Percentiles rank a stretch among this genome's conserved stretches.
phyloP scores from a whole-genome alignment of 2,888 invertebrate species.

The Parthenolecanium corni region DNA sequence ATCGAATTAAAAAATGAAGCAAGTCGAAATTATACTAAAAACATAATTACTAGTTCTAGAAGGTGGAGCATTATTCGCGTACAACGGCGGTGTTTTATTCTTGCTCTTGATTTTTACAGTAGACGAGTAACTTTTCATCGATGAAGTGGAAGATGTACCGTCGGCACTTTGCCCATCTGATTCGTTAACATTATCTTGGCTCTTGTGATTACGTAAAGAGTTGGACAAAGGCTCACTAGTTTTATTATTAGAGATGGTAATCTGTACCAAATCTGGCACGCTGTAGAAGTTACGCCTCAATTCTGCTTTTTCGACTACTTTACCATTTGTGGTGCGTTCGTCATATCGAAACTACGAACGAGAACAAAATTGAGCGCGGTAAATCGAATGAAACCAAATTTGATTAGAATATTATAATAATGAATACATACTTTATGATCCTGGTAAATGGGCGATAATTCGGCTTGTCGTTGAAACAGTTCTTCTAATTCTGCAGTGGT shows the following conservation, averaged over 20 bases:
- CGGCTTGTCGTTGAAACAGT: constrained; percentile 68
- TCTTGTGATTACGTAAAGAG: constrained; percentile 10
- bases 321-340: not conserved
- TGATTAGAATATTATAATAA: not conserved
- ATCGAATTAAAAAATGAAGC: not conserved
- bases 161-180: not conserved
- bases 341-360: not conserved
- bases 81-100: not conserved
- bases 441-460: constrained; percentile 16
- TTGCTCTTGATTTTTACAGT: constrained; percentile 15
- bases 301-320: constrained; percentile 34
- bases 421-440: not conserved
- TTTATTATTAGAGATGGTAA: constrained; percentile 10
- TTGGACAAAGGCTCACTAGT: not conserved
- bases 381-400: not conserved
- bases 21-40: not conserved
- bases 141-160: not conserved
- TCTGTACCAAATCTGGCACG: constrained; percentile 58
- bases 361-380: too few relatives aligned
- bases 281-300: constrained; percentile 76
- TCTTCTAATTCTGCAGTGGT: constrained; percentile 86
- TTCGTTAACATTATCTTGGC: constrained; percentile 19
- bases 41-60: too few relatives aligned
- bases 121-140: not conserved
- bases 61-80: not conserved